A percentile compares a stretch with the other conserved stretches of the same genome.
phyloP scores from a whole-genome alignment of 2,888 invertebrate genomes.

The Morpho achilles region DNA sequence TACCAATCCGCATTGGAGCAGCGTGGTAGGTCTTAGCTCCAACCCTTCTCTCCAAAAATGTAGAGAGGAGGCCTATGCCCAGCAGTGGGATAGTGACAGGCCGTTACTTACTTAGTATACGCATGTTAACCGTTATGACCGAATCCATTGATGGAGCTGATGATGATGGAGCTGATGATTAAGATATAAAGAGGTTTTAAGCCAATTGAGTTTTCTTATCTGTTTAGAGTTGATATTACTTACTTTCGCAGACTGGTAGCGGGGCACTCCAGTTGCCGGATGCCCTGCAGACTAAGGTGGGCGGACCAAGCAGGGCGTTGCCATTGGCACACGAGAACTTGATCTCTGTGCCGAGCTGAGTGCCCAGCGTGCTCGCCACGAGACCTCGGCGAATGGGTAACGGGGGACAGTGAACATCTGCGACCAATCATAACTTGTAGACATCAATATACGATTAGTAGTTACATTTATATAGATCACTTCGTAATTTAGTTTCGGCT shows the following conservation, averaged over 20 bases:
- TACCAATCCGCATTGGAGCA: too few species aligned
- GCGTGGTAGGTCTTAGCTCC: too few species aligned
- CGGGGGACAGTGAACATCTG: conserved; percentile 88
- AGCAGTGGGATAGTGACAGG: too few species aligned
- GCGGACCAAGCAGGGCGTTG: conserved; percentile 87
- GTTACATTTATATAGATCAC: not conserved
- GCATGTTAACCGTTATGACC: too few species aligned
- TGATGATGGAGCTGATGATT: too few species aligned
- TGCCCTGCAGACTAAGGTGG: conserved; percentile 86
- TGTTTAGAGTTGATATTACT: conserved; percentile 40
- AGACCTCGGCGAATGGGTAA: conserved; percentile 86
- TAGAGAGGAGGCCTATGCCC: too few species aligned
- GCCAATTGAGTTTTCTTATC: not conserved
- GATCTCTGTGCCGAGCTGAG: conserved; percentile 86
- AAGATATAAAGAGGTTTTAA: not conserved
- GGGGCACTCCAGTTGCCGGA: conserved; percentile 93
- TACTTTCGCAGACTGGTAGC: conserved; percentile 89
- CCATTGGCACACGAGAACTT: conserved; percentile 88
- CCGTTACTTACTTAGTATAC: too few species aligned
- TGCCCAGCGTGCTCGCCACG: conserved; percentile 84
- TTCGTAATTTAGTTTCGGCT: not conserved
- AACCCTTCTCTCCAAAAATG: too few species aligned
- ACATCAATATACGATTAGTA: too few species aligned
- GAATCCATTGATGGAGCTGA: too few species aligned
- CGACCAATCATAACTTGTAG: not conserved